phyloP scores from a whole-genome alignment of 2,888 invertebrate genomes.

The Deladenus siricidicola region DNA sequence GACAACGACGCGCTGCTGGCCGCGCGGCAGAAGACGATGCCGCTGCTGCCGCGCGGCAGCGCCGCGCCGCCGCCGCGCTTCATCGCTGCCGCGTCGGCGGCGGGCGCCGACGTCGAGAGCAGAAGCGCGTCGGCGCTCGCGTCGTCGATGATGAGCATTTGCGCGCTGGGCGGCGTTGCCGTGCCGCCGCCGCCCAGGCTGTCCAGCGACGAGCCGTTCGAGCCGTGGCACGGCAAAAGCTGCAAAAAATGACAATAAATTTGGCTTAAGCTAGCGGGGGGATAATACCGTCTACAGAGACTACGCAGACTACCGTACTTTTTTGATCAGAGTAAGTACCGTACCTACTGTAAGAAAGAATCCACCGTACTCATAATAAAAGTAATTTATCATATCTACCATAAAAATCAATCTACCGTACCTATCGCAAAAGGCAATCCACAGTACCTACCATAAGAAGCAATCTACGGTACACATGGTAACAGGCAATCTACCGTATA shows the following conservation, averaged over 20 bases:
- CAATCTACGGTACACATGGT: no score
- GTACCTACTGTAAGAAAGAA: no score
- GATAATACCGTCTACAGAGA: background rate
- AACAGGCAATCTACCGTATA: no score
- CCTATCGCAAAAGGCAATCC: no score
- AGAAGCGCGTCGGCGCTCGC: background rate
- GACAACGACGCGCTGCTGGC: slow-evolving; percentile 21
- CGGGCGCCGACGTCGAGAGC: background rate
- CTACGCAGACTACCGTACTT: no score
- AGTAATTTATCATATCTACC: no score
- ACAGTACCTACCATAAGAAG: no score
- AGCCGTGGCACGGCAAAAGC: background rate
- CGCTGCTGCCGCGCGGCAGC: background rate
- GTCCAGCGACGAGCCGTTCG: background rate
- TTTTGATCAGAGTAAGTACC: no score
- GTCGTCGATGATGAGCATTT: background rate
- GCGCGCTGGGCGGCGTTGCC: no score
- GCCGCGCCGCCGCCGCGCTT: background rate
- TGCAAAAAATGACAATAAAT: background rate
- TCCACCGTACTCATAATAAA: no score
- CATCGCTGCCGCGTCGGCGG: background rate
- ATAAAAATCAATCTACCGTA: background rate
- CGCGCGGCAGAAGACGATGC: background rate
- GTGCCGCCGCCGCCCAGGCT: no score
- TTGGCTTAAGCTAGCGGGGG: background rate